Evolutionary conservation across 2,888 invertebrate genomes (phyloP), one percentile per base, ranked within the genome.

Genomic region (Rhagonycha lutea): DNA sequence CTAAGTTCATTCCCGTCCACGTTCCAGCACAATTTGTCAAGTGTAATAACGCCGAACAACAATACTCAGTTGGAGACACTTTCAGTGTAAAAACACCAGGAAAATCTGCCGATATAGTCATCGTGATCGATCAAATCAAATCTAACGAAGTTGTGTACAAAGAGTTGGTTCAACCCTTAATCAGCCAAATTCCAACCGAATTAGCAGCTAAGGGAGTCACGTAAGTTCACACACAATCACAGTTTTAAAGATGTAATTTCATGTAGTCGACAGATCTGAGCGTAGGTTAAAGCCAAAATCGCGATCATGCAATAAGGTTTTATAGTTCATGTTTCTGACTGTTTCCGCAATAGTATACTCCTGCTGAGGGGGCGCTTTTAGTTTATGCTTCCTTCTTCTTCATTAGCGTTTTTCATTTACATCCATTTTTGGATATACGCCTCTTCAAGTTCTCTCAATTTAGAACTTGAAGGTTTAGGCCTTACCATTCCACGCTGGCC

Each of bases 31-130:
- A 89, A 11, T 96, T 95, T 85, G 90, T 86, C 23, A 85, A 84
- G 79, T 91, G 91, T 83, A 85, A 86, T 68, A 89, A 90, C 69
- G 87, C 89, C 5, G 88, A 88, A 5, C 82, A 85, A 75, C 76
- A 83, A 2, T 86, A 90, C 32, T 86, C 88, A 4, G 80, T 94
- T 0, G 93, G 92, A 0, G 93, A 94, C 12, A 88, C 86, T 14
- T 93, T 93, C 85, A 91, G 91, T 70, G 89, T 93, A 0, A 93
- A 92, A 82, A 84, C 91, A 26, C 95, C 95, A 0, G 90, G 90
- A 78, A 93, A 93, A 78, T 91, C 95, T 79, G 96, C 95, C 1
- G 97, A 97, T 84, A 89, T 97, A 74, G 89, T 97, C 0, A 89
- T 97, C 73, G 90, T 94, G 1, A 91, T 97, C 10, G 96, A 97